Percentiles rank a stretch among this genome's conserved stretches.
Conservation (phyloP, 1,140 invertebrate species). For the Penaeus indicus region DNA sequence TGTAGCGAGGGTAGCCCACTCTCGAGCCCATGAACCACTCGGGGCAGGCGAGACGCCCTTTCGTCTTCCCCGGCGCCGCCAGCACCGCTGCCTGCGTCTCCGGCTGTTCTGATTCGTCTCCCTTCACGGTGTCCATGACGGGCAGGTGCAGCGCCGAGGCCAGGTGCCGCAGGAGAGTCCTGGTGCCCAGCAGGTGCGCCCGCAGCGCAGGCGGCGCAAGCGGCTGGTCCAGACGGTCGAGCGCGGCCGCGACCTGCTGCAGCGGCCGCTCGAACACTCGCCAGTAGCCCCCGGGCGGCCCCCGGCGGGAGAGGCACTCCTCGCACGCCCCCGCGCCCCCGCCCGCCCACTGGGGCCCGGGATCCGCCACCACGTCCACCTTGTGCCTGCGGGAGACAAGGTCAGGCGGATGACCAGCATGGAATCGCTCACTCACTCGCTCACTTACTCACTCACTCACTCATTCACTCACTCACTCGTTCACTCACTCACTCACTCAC, state of each 20-base stretch:
- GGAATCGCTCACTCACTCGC: too few species aligned
- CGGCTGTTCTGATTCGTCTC: neutral
- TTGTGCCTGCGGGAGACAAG: conserved; percentile 27
- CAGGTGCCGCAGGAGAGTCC: conserved; percentile 43
- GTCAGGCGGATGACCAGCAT: too few species aligned
- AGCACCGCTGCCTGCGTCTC: conserved; percentile 37
- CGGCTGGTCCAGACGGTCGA: conserved; percentile 50
- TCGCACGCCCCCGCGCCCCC: conserved; percentile 52
- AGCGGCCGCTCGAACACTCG: conserved; percentile 46
- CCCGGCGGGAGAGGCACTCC: conserved; percentile 51
- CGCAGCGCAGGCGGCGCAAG: conserved; percentile 47
- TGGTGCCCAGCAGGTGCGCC: conserved; percentile 39
- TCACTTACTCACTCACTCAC: too few species aligned
- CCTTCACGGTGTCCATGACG: conserved; percentile 1
- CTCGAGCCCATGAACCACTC: conserved; percentile 47
- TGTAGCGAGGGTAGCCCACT: conserved; percentile 49
- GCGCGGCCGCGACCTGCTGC: conserved; percentile 46
- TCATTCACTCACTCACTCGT: too few species aligned
- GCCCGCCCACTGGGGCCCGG: conserved; percentile 46
- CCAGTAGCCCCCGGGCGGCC: conserved; percentile 47
- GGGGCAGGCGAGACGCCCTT: conserved; percentile 44
- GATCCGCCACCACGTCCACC: conserved; percentile 21
- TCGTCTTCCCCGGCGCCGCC: conserved; percentile 37
- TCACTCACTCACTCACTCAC: too few species aligned
- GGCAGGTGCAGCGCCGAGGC: conserved; percentile 49